A percentile compares a stretch with the other conserved stretches of the same genome.
Evolutionary conservation across 64 coral and sea anemone species (phyloP).

Genomic region (Montipora foliosa): DNA sequence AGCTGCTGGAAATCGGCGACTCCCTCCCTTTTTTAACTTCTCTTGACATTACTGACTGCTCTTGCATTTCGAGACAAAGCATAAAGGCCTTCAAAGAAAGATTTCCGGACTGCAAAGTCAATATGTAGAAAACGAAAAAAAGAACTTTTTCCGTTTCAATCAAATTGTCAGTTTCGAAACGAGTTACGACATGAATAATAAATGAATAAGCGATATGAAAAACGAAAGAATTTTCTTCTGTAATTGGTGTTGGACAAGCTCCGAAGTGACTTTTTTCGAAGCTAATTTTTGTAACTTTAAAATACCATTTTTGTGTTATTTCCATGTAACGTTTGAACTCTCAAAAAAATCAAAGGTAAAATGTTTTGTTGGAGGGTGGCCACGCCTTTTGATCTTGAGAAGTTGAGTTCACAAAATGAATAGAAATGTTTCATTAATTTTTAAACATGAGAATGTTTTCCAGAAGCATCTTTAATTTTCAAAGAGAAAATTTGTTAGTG

Average conservation of each 20-base stretch:
- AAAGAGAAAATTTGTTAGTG: no score
- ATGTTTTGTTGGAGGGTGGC: background rate
- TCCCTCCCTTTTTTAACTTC: conserved; percentile 85
- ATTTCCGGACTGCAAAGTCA: conserved; percentile 87
- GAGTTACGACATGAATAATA: background rate
- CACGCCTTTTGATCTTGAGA: no score
- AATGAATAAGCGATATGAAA: background rate
- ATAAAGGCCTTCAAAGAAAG: conserved; percentile 83
- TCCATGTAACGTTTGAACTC: background rate
- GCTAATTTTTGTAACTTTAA: background rate
- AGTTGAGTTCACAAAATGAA: no score
- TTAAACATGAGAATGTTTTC: no score
- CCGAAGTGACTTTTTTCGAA: background rate
- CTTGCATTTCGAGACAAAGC: conserved; percentile 75
- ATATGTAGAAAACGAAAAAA: conserved; percentile 52
- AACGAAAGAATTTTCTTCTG: background rate
- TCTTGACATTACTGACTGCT: conserved; percentile 89
- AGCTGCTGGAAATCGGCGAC: conserved; percentile 86
- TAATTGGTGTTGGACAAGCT: background rate
- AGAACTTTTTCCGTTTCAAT: background rate
- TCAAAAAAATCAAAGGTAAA: background rate
- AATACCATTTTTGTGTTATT: background rate
- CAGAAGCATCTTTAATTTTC: no score
- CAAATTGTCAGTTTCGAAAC: background rate
- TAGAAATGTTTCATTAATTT: no score